Evolutionary conservation across 30 jellyfish, hydroid and myxozoan genomes (phyloP), one percentile per base, ranked within the genome.

Genomic region (Catostylus mosaicus): DNA sequence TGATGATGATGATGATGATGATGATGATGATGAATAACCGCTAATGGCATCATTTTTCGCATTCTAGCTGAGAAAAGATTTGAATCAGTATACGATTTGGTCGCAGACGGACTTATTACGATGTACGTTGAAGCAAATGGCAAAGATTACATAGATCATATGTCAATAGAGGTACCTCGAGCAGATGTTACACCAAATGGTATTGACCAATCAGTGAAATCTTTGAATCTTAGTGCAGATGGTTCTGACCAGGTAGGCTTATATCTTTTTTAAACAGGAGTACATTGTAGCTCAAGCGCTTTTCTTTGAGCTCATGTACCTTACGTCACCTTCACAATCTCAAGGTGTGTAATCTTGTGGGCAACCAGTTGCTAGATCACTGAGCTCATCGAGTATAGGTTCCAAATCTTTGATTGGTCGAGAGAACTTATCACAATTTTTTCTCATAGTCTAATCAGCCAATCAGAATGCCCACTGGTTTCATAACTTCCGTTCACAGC

Each of bases 81-180:
- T 59, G 98, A 91, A 31, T 87, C 96, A 2, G 87, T 86, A 2
- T 76, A 85, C 71, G 98, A 91, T 60, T 66, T 91, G 24, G 98
- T 91, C 1, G 98, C 96, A 1, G 98, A 91, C 73, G 98, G 98
- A 11, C 86, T 91, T 33, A 91, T 91, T 19, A 81, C 95, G 11
- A 31, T 91, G 84, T 85, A 77, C 35, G 87, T 91, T 48, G 95
- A 85, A 6, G 83, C 87, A 37, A 73, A 80, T 80, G 98, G 96
- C 12, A 85, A 85, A 57, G 98, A 91, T 46, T 91, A 91, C 76
- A 91, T 91, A 5, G 98, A 91, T 9, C 95, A 86, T 24, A 91
- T 91, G 98, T 64, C 95, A 45, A 22, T 85, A 12, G 72, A 83
- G 26, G 96, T 75, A 0, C 75, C 83, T 31, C 67, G 75, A 22